These are phyloP conservation scores for Callyntrura guangdongensis DNA, from an alignment of 2,888 invertebrate species.

Conservation along the genomic window DNA sequence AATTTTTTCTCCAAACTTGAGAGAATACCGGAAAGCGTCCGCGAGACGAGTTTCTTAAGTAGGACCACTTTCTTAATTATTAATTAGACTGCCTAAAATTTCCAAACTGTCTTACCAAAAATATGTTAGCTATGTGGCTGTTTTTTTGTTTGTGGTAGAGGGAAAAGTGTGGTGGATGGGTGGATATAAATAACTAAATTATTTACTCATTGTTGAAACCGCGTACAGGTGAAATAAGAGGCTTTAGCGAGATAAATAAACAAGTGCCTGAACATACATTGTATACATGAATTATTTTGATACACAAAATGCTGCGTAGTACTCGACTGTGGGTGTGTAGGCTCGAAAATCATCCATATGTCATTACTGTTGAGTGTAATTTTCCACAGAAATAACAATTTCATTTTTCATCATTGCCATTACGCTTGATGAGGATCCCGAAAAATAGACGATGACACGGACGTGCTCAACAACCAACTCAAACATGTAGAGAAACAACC, in stretches of 20 bases:
- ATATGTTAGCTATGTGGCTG: not conserved
- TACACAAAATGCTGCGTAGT: not conserved
- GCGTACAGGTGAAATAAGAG: conserved; percentile 15
- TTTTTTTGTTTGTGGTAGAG: too few species aligned
- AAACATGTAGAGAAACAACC: not conserved
- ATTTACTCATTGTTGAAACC: not conserved
- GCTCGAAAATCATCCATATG: not conserved
- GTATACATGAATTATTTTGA: not conserved
- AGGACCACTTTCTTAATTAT: conserved; percentile 9
- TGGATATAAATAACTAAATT: not conserved
- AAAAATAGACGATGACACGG: conserved; percentile 2
- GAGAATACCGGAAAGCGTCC: not conserved
- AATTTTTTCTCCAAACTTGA: not conserved
- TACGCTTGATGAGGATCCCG: conserved; percentile 13
- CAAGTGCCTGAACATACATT: not conserved
- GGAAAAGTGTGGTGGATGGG: not conserved
- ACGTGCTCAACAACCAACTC: not conserved
- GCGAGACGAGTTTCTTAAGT: not conserved
- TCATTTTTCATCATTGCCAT: conserved; percentile 24
- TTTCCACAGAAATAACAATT: conserved; percentile 29
- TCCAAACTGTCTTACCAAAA: conserved; percentile 5
- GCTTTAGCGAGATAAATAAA: conserved; percentile 4
- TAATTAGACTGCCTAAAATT: conserved; percentile 16
- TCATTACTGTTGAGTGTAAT: not conserved
- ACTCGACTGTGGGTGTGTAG: not conserved